A percentile compares a stretch with the other conserved stretches of the same genome.
Evolutionary conservation across 2,888 invertebrate genomes (phyloP).

Genomic region (Drosophila acutilabella): DNA sequence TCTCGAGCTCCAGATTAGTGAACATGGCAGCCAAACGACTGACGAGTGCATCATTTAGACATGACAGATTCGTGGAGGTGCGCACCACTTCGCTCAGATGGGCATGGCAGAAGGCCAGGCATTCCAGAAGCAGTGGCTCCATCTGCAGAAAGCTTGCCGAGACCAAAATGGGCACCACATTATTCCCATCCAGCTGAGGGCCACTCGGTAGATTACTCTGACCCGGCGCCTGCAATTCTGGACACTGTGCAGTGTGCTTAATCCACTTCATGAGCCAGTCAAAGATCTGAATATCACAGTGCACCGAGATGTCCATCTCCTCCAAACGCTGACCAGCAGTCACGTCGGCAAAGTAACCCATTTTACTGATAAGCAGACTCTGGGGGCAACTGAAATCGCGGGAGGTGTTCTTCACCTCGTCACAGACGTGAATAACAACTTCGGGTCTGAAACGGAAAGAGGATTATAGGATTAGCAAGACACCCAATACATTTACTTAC

Average conservation of each 20-base stretch:
- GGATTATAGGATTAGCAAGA: too few species aligned
- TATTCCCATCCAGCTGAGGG: conserved; percentile 91
- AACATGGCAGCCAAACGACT: conserved; percentile 94
- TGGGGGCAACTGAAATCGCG: conserved; percentile 96
- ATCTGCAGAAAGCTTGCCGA: conserved; percentile 97
- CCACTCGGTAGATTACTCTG: conserved; percentile 67
- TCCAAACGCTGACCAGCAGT: conserved; percentile 92
- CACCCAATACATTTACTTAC: conserved; percentile 39
- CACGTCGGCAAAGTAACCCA: conserved; percentile 97
- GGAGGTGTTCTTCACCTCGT: conserved; percentile 95
- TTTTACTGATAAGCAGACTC: conserved; percentile 93
- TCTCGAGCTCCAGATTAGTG: conserved; percentile 94
- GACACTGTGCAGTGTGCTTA: conserved; percentile 88
- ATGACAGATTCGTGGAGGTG: conserved; percentile 93
- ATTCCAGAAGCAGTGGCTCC: conserved; percentile 94
- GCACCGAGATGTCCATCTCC: conserved; percentile 98
- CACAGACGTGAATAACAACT: conserved; percentile 97
- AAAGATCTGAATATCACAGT: conserved; percentile 97
- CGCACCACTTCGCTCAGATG: conserved; percentile 95
- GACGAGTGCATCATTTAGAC: conserved; percentile 92
- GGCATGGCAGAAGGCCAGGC: conserved; percentile 93
- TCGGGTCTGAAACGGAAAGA: conserved; percentile 87
- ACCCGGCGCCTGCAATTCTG: conserved; percentile 54
- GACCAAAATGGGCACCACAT: conserved; percentile 96
- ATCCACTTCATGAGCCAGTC: conserved; percentile 99